Evolutionary conservation across 2,113 vertebrate genomes (phyloP), one percentile per base, ranked within the genome.

Genomic region (Pan paniscus): DNA sequence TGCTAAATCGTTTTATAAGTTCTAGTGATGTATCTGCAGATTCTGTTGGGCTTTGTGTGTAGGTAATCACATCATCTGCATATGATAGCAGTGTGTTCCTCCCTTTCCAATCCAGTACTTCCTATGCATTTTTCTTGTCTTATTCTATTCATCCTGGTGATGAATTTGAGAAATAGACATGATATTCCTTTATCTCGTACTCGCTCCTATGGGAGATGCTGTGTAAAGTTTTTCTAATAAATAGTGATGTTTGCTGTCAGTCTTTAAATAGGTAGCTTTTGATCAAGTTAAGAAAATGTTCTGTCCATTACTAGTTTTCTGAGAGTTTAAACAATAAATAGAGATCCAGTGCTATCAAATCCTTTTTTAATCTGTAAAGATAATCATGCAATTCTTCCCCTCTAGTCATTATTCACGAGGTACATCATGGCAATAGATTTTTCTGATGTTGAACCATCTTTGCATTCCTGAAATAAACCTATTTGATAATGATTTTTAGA

Each of bases 391-490:
- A 35, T 1, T 38, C 4, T 80, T 40, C 9, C 48, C 50, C 14
- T 70, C 27, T 4, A 55, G 25, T 35, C 8, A n/a, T n/a, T 6
- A 2, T 55, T 40, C 18, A 3, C 4, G n/a, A 72, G 27, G 14
- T 9, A 18, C 20, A 23, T 30, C 27, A 7, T 14, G 1, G 3
- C 16, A 84, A 27, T 7, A 8, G 61, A 18, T 35, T 68, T 48
- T 75, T 79, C 94, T n/a, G 52, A 50, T 3, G 57, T 22, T 72
- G 57, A 88, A n/a, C 81, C 50, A 55, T 59, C 87, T 93, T 82
- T 91, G 94, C 75, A 46, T 96, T 93, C 93, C 67, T 78, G 40
- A 57, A 80, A 86, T 48, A 86, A 90, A 32, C 35, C 30, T 20
- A 72, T 38, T 64, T 27, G 14, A 10, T 46, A 68, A 2, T 1